These are phyloP conservation scores for Spodoptera littoralis DNA, from an alignment of 2,888 invertebrate species.

Conservation along the genomic window DNA sequence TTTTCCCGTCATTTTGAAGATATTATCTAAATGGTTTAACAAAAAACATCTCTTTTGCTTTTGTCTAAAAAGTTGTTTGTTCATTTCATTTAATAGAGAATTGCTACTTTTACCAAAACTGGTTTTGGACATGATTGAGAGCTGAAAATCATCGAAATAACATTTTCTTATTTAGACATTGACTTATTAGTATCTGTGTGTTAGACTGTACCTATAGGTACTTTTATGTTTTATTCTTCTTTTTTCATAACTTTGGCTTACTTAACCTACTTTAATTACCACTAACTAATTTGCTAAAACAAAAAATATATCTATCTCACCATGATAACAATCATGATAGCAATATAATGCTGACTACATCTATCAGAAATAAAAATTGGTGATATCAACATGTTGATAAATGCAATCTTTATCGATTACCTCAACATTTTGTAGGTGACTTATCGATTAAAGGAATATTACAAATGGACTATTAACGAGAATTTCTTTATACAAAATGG, in stretches of 20 bases:
- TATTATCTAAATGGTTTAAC: constrained; percentile 42
- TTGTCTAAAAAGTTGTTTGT: constrained; percentile 32
- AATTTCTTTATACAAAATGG: constrained; percentile 6
- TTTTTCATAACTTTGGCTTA: not conserved
- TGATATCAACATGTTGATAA: constrained; percentile 25
- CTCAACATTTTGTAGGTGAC: constrained; percentile 7
- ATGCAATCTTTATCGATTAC: constrained; percentile 37
- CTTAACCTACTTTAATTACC: constrained; percentile 24
- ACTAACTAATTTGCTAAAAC: constrained; percentile 9
- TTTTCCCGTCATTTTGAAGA: constrained; percentile 37
- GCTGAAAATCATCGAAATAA: no score
- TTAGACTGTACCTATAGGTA: no score
- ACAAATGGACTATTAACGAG: constrained; percentile 17
- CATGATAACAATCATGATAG: constrained; percentile 20
- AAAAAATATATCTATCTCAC: not conserved
- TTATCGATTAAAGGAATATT: constrained; percentile 35
- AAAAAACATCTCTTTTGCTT: constrained; percentile 18
- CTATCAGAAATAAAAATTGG: constrained; percentile 20
- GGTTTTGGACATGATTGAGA: not conserved
- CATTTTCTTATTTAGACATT: no score
- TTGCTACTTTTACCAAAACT: constrained; percentile 1
- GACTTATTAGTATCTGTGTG: no score
- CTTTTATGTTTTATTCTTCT: no score
- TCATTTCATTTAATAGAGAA: constrained; percentile 3
- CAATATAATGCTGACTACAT: constrained; percentile 9